phyloP scores from a whole-genome alignment of 1,140 invertebrate genomes.

The Eueides isabella region DNA sequence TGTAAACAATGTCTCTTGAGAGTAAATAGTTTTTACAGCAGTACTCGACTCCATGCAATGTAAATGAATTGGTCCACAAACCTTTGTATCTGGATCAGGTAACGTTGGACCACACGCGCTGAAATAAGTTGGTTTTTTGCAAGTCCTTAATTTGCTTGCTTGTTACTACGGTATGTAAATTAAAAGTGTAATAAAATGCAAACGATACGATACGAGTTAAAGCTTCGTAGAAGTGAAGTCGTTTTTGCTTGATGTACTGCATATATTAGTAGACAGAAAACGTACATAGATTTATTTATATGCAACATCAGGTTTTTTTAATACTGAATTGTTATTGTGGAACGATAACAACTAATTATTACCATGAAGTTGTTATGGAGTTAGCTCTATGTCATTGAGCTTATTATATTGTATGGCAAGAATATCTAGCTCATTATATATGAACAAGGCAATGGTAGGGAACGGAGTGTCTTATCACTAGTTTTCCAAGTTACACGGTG shows the following conservation, averaged over 20 bases:
- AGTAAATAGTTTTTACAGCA: not conserved
- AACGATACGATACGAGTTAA: constrained; percentile 14
- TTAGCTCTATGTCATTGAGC: too few species aligned
- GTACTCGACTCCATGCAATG: not conserved
- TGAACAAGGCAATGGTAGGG: too few species aligned
- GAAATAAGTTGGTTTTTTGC: constrained; percentile 30
- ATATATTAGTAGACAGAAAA: not conserved
- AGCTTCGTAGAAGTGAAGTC: not conserved
- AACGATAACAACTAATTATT: not conserved
- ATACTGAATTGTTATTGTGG: not conserved
- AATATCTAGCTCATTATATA: too few species aligned
- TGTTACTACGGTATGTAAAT: constrained; percentile 30
- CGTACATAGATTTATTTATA: not conserved
- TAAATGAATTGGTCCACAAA: constrained; percentile 13
- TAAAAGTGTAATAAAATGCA: constrained; percentile 16
- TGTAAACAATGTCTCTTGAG: not conserved
- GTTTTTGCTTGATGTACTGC: not conserved
- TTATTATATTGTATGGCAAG: too few species aligned
- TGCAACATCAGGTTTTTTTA: not conserved
- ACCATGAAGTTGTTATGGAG: not conserved
- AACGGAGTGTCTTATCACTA: too few species aligned
- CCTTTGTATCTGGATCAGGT: constrained; percentile 29
- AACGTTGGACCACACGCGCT: constrained; percentile 39
- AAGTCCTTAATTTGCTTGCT: constrained; percentile 25
- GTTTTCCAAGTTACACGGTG: too few species aligned